These are phyloP conservation scores for Tricholaema leucomelas DNA, from an alignment of 2,113 vertebrate species.

Conservation along the genomic window DNA sequence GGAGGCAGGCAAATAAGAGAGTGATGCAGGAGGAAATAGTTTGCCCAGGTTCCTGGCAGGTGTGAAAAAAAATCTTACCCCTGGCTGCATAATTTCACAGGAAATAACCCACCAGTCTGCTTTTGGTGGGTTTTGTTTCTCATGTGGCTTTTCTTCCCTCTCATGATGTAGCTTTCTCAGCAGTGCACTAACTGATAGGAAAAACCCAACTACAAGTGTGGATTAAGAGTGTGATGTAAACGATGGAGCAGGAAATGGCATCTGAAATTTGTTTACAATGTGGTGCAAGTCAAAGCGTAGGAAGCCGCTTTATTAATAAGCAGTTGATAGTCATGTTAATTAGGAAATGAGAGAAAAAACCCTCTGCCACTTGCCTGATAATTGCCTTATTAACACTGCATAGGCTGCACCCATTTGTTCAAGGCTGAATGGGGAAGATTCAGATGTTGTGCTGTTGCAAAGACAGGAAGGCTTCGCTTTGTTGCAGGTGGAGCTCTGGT, in stretches of 20 bases:
- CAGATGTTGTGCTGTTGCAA: neutral
- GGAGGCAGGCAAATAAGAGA: neutral
- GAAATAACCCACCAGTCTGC: slow-evolving; percentile 2
- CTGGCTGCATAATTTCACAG: neutral
- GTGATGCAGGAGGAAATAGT: neutral
- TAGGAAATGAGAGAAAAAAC: slow-evolving; percentile 41
- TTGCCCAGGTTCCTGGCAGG: neutral
- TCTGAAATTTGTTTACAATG: slow-evolving; percentile 42
- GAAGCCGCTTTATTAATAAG: slow-evolving; percentile 46
- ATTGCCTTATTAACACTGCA: slow-evolving; percentile 63
- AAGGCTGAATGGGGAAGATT: neutral
- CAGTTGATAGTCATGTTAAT: slow-evolving; percentile 55
- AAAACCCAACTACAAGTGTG: slow-evolving; percentile 25
- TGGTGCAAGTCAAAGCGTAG: slow-evolving; percentile 50
- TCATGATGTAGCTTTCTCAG: neutral
- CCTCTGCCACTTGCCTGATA: neutral
- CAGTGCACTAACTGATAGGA: neutral
- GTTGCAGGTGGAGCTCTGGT: neutral
- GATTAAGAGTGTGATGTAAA: slow-evolving; percentile 51
- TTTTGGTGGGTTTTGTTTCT: neutral
- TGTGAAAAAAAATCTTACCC: neutral
- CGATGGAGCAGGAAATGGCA: slow-evolving; percentile 41
- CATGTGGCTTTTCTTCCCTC: neutral
- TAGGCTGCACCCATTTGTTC: slow-evolving; percentile 24
- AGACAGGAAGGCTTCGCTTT: neutral